phyloP scores from a whole-genome alignment of 37 sponge, comb jelly and placozoan species.

The Petrosia ficiformis region DNA sequence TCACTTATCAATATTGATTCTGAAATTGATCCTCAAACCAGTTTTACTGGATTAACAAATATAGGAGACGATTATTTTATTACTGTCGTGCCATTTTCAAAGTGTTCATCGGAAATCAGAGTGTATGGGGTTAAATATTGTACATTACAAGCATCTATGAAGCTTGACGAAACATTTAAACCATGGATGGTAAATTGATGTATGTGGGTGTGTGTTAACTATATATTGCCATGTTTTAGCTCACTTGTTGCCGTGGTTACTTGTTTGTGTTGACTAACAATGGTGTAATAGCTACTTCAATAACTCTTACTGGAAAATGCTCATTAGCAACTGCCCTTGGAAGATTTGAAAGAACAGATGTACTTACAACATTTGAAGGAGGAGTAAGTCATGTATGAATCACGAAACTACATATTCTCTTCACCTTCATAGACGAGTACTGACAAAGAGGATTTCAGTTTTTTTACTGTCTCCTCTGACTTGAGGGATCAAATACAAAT shows the following conservation, averaged over 20 bases:
- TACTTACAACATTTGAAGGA: no score
- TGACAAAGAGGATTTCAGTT: no score
- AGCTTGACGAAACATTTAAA: background rate
- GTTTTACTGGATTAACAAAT: background rate
- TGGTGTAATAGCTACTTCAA: conserved; percentile 2
- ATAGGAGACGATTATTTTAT: background rate
- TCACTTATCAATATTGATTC: background rate
- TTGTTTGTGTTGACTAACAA: background rate
- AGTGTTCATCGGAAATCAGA: background rate
- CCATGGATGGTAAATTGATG: background rate
- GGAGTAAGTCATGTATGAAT: no score
- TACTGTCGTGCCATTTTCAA: background rate
- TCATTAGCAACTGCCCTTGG: conserved; percentile 14
- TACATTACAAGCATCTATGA: conserved; percentile 4
- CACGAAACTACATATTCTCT: no score
- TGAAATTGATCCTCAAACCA: background rate
- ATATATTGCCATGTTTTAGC: background rate
- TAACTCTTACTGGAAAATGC: background rate
- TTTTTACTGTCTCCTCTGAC: no score
- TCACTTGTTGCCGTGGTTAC: background rate
- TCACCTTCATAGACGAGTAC: no score
- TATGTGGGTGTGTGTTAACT: no score
- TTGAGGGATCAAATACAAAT: no score
- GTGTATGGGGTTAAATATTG: conserved; percentile 2
- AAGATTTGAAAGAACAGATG: background rate